Evolutionary conservation across 2,888 invertebrate genomes (phyloP).

Genomic region (Amiota mariae): DNA sequence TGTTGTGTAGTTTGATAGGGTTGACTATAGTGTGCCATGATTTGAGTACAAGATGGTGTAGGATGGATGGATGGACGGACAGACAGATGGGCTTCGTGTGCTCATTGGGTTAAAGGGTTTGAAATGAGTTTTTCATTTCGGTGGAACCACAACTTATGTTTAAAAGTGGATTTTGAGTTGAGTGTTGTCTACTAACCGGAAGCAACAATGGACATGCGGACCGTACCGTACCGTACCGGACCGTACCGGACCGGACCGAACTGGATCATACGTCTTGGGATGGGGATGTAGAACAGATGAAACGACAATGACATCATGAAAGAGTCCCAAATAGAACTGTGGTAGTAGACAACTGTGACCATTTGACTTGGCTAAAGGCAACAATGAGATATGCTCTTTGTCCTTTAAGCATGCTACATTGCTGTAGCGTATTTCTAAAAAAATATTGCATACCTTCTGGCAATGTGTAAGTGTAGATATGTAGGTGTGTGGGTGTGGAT

Average conservation of each 20-base stretch:
- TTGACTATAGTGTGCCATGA: too few species aligned
- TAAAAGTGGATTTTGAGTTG: constrained; percentile 64
- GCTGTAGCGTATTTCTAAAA: background rate
- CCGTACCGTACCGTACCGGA: background rate
- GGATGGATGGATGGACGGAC: too few species aligned
- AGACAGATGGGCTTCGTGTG: background rate
- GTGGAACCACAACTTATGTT: constrained; percentile 68
- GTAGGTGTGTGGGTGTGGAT: background rate
- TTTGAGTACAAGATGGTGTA: too few species aligned
- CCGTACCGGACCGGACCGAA: background rate
- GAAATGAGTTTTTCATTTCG: constrained; percentile 58
- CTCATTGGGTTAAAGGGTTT: constrained; percentile 21
- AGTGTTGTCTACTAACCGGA: constrained; percentile 22
- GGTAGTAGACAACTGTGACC: constrained; percentile 63
- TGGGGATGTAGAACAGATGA: constrained; percentile 34
- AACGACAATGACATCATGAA: constrained; percentile 16
- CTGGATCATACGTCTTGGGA: background rate
- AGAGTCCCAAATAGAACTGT: constrained; percentile 49
- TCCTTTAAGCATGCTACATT: too few species aligned
- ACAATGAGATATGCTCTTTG: background rate
- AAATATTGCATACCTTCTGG: background rate
- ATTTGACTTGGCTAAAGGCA: constrained; percentile 51
- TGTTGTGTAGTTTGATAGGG: too few species aligned
- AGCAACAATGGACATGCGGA: background rate
- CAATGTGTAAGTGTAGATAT: background rate